These are phyloP conservation scores for Dryobates pubescens DNA, from an alignment of 2,797 vertebrate genomes.

Conservation along the genomic window DNA sequence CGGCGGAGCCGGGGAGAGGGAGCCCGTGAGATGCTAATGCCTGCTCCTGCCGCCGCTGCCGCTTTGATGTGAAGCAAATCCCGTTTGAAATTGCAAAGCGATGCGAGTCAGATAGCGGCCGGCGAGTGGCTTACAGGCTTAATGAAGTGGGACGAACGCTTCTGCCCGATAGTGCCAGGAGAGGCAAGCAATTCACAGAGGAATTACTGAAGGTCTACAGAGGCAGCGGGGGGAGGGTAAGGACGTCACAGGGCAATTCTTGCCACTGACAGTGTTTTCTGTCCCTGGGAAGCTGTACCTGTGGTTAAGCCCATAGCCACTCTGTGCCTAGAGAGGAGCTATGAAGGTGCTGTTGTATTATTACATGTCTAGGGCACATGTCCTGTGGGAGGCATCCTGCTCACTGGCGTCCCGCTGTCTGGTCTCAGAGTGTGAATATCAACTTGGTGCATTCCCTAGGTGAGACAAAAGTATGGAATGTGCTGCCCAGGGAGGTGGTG, in stretches of 20 bases:
- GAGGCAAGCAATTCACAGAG: slow-evolving; percentile 38
- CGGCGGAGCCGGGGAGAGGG: slow-evolving; percentile 40
- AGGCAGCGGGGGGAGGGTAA: background rate
- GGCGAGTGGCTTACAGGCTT: slow-evolving; percentile 69
- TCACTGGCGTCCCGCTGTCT: background rate
- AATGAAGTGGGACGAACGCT: slow-evolving; percentile 59
- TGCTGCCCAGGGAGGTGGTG: too few relatives aligned
- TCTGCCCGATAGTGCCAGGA: slow-evolving; percentile 40
- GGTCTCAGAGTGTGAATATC: background rate
- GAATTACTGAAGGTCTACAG: slow-evolving; percentile 48
- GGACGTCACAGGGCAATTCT: background rate
- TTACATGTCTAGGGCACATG: fast-evolving
- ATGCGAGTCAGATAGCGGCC: slow-evolving; percentile 70
- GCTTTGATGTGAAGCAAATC: slow-evolving; percentile 74
- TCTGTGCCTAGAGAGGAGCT: background rate
- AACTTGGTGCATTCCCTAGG: fast-evolving
- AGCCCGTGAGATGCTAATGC: slow-evolving; percentile 70
- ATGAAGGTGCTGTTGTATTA: background rate
- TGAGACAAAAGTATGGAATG: background rate
- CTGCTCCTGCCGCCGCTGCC: slow-evolving; percentile 34
- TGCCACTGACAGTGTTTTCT: background rate
- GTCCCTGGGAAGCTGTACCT: background rate
- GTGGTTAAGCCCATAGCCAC: background rate
- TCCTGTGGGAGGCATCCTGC: too few relatives aligned
- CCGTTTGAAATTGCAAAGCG: slow-evolving; percentile 70